Evolutionary conservation across 2,113 vertebrate species (phyloP).

Genomic region (Datnioides undecimradiatus): DNA sequence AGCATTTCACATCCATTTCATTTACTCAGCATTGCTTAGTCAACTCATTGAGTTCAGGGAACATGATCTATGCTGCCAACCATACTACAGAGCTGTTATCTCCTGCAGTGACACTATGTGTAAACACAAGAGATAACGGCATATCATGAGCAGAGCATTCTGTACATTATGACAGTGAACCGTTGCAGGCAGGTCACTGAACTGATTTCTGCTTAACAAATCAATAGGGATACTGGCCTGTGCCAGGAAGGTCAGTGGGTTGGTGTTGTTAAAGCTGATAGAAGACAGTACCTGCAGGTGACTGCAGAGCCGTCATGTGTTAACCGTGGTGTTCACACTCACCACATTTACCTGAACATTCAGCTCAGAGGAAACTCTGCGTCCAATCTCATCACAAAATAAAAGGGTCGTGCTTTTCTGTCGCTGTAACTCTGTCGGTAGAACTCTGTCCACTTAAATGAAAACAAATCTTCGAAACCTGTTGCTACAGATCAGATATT

Average conservation of each 20-base stretch:
- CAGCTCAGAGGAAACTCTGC: not conserved
- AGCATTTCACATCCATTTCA: not conserved
- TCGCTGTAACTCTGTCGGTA: not conserved
- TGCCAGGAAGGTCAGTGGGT: not conserved
- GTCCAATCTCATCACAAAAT: not conserved
- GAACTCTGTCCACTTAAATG: not conserved
- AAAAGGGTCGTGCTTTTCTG: not conserved
- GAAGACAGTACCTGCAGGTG: not conserved
- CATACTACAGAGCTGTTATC: constrained; percentile 2
- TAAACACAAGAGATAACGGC: no score
- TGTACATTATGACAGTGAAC: not conserved
- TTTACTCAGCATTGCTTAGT: not conserved
- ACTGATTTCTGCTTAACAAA: constrained; percentile 4
- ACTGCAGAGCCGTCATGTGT: not conserved
- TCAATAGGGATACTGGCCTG: not conserved
- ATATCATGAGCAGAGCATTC: not conserved
- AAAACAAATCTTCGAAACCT: not conserved
- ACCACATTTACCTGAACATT: not conserved
- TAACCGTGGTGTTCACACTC: not conserved
- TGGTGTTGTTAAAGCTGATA: not conserved
- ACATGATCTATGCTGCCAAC: not conserved
- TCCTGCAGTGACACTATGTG: no score
- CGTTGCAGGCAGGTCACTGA: constrained; percentile 13
- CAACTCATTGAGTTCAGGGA: not conserved
- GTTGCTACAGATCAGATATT: not conserved